These are phyloP conservation scores for Margaritifera margaritifera DNA, from an alignment of 2,888 invertebrate species.

Conservation along the genomic window DNA sequence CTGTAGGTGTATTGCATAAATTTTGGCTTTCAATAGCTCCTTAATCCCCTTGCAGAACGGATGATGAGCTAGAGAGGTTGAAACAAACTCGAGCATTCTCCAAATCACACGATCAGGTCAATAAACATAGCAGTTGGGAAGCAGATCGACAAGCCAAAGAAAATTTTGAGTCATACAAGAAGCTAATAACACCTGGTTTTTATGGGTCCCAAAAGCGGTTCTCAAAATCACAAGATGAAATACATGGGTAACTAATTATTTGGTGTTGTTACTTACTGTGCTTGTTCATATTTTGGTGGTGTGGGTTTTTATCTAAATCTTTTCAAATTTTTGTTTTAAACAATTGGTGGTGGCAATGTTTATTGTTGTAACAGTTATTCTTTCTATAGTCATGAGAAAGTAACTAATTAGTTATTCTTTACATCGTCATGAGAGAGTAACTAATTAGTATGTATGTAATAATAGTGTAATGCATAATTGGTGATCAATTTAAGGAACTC, in stretches of 20 bases:
- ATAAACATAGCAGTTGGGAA: conserved; percentile 35
- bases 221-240: conserved; percentile 45
- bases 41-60: conserved; percentile 44
- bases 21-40: too few species aligned
- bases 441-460: too few species aligned
- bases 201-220: conserved; percentile 45
- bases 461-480: too few species aligned
- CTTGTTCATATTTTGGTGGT: conserved; percentile 3
- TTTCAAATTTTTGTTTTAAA: too few species aligned
- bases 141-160: conserved; percentile 30
- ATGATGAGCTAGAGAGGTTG: conserved; percentile 47
- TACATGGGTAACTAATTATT: conserved; percentile 40
- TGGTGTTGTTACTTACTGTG: neutral
- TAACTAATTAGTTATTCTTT: too few species aligned
- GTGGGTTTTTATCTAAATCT: neutral
- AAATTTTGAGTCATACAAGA: conserved; percentile 60
- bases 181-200: conserved; percentile 63
- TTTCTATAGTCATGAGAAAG: too few species aligned
- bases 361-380: too few species aligned
- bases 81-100: conserved; percentile 30
- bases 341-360: too few species aligned
- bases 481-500: too few species aligned
- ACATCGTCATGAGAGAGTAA: too few species aligned
- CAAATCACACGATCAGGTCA: conserved; percentile 38
- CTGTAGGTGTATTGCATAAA: too few species aligned